Evolutionary conservation across 1,140 invertebrate species (phyloP).

Genomic region (Drosophila pectinifera): DNA sequence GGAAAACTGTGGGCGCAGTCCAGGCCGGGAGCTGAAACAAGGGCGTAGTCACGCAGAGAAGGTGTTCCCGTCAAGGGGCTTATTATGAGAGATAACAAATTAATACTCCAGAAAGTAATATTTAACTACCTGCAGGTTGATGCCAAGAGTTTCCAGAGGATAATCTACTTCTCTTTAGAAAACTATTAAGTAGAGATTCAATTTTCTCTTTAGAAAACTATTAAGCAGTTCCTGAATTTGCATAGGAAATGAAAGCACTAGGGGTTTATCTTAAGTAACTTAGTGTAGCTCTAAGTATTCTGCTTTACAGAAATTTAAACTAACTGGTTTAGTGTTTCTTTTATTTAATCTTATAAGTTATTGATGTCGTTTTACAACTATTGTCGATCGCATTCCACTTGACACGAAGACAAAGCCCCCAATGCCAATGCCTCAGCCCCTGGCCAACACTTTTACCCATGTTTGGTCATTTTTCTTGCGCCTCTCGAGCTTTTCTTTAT

Average conservation of each 20-base stretch:
- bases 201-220: no score
- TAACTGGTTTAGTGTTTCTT: not conserved
- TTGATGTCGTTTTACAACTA: constrained; percentile 27
- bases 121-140: not conserved
- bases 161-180: not conserved
- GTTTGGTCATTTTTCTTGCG: constrained; percentile 64
- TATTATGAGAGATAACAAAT: constrained; percentile 10
- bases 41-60: constrained; percentile 13
- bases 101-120: constrained; percentile 1
- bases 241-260: not conserved
- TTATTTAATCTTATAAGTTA: not conserved
- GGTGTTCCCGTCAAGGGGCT: constrained; percentile 1
- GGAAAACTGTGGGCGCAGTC: constrained; percentile 65
- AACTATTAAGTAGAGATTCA: not conserved
- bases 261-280: no score
- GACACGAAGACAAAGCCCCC: constrained; percentile 15
- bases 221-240: not conserved
- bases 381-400: constrained; percentile 36
- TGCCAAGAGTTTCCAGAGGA: no score
- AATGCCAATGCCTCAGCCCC: constrained; percentile 21
- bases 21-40: constrained; percentile 14
- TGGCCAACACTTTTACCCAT: constrained; percentile 60
- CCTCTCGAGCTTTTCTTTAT: constrained; percentile 26
- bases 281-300: no score
- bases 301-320: not conserved